These are phyloP conservation scores for Drosophila barbarae DNA, from an alignment of 2,888 invertebrate species.

Conservation along the genomic window DNA sequence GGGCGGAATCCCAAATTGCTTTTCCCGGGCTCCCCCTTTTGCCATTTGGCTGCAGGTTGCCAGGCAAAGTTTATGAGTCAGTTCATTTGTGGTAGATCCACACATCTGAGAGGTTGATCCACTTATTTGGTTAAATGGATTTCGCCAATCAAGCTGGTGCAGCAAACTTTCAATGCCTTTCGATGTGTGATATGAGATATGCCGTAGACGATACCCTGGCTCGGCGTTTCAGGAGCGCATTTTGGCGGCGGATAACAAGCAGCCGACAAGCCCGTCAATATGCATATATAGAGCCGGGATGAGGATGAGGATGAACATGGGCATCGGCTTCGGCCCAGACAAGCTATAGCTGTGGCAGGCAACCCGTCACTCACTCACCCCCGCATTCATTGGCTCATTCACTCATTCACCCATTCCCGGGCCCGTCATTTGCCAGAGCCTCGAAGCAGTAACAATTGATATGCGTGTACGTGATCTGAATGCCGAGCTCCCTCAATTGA, in stretches of 20 bases:
- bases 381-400: constrained; percentile 33
- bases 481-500: constrained; percentile 52
- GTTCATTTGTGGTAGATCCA: constrained; percentile 1
- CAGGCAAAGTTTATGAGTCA: constrained; percentile 13
- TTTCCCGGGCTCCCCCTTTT: constrained; percentile 1
- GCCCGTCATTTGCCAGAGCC: constrained; percentile 65
- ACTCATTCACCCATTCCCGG: constrained; percentile 29
- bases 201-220: neutral
- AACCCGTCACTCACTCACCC: constrained; percentile 63
- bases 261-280: constrained; percentile 21
- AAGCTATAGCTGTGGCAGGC: constrained; percentile 35
- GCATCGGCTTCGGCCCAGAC: constrained; percentile 9
- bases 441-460: constrained; percentile 71
- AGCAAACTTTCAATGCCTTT: constrained; percentile 11
- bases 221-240: neutral
- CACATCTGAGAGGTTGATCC: constrained; percentile 8
- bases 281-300: constrained; percentile 19
- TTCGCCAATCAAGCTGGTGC: constrained; percentile 9
- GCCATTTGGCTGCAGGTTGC: constrained; percentile 2
- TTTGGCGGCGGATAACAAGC: constrained; percentile 15
- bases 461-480: constrained; percentile 70
- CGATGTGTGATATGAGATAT: neutral
- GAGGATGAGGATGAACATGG: neutral
- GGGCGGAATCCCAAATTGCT: constrained; percentile 15
- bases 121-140: constrained; percentile 12